Base-by-base conservation (phyloP, 2,888 invertebrate species). In the Thalpophila matura region DNA sequence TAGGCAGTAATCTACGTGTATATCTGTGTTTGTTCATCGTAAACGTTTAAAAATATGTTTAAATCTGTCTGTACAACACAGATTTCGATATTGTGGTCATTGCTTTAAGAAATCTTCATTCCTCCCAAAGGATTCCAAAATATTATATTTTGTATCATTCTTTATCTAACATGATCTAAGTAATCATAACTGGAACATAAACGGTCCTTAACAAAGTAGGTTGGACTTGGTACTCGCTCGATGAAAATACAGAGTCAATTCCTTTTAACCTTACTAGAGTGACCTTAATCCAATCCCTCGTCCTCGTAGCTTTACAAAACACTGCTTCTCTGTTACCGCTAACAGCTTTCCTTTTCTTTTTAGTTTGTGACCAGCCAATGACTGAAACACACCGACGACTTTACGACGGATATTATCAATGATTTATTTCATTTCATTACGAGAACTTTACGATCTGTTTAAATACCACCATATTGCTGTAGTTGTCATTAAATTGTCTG, bases 371-470 rank as follows among this genome's bases (percentile, higher is more conserved):
- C 51, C 26, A 43, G n/a, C n/a, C 22, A 26, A 18, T 38, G 26
- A 33, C 49, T 38, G 45, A 51, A 51, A 57, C 47, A 10, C 42
- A 42, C 26, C 43, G 10, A 7, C 27, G n/a, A 42, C 49, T 56
- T 62, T 38, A 54, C 46, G 35, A 74, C 20, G 33, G 33, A 38
- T 59, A 38, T 67, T 55, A 55, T 31, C 10, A 61, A 59, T 54
- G 51, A 51, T 70, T 69, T 75, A 75, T 72, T 54, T 60, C 37
- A 38, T 64, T 64, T 59, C 22, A 56, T 43, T 50, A 35, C 9
- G 24, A 51, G 10, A 47, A 31, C 35, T 72, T 75, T 58, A 72
- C 35, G 46, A 70, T 43, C 33, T 26, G 29, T 58, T 58, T 62
- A 55, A 63, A 57, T 43, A 38, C 43, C 33, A 3, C 20, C 24